Base-by-base conservation (phyloP, 2,113 vertebrate species). In the Corydoras maculifer region DNA sequence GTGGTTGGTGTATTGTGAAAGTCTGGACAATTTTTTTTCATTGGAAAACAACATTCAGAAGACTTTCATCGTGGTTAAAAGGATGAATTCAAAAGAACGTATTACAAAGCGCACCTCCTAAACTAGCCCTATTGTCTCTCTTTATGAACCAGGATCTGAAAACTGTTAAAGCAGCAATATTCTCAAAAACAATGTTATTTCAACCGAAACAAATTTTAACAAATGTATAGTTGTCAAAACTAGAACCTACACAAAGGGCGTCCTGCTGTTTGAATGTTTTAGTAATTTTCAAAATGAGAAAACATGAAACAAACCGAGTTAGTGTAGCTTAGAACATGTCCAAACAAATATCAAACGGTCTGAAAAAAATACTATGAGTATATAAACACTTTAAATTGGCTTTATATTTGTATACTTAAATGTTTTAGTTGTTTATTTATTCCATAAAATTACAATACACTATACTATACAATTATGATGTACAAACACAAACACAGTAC, bases 1-100 rank as follows among this genome's bases (percentile, higher is more conserved):
- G 74, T 78, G 77, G 78, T 74, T 69, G 73, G 67, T 67, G 68
- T 57, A 73, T 79, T 78, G 77, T 80, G 79, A 76, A 83, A 83
- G 80, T 55, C 77, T 76, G 68, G 71, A 67, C 67, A 25, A 65
- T 70, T 71, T 73, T 75, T 67, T 70, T 49, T 66, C 53, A 25
- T 51, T 79, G 75, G 67, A 80, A 77, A 77, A 80, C 70, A 80
- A 80, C 43, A 80, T 73, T 65, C 63, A 70, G 69, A 65, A 35
- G 70, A 70, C 32, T 75, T 79, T 78, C 77, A 78, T 75, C 68
- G 68, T 68, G 50, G 61, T 58, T 65, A 61, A 73, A 72, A 75
- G 48, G 30, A 75, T 57, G 8, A 50, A 65, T 57, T 61, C 35
- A n/a, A 13, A 65, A 43, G 70, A 30, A 63, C 18, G 50, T 65